phyloP scores from a whole-genome alignment of 2,797 vertebrate genomes.

The Rhinogobio ventralis region DNA sequence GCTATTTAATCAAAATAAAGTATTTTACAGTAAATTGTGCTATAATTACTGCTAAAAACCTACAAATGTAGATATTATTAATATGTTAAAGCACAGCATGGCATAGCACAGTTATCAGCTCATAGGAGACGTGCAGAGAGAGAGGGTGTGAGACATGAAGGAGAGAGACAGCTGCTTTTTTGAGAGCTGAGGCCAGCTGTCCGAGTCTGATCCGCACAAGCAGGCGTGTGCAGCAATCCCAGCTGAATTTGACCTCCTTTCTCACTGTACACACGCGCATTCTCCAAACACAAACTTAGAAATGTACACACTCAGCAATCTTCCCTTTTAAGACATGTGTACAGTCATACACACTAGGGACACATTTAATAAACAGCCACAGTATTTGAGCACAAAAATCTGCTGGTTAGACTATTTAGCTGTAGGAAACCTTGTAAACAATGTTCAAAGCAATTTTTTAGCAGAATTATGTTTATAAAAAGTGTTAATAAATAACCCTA shows the following conservation, averaged over 20 bases:
- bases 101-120: background rate
- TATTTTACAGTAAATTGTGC: background rate
- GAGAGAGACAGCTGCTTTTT: constrained; percentile 73
- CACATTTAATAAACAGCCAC: background rate
- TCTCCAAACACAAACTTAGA: constrained; percentile 46
- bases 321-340: constrained; percentile 23
- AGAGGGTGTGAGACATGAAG: constrained; percentile 46
- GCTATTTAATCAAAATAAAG: background rate
- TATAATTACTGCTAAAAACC: background rate
- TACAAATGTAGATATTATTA: background rate
- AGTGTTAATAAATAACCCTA: background rate
- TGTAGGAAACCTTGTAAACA: background rate
- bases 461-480: background rate
- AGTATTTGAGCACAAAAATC: background rate
- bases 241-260: constrained; percentile 71
- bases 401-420: background rate
- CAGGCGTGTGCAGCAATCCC: constrained; percentile 81
- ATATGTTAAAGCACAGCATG: constrained; percentile 16
- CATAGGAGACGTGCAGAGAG: constrained; percentile 43
- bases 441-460: background rate
- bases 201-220: constrained; percentile 71
- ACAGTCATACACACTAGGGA: constrained; percentile 4
- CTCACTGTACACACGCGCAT: constrained; percentile 42
- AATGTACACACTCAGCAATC: constrained; percentile 51
- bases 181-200: constrained; percentile 74